Evolutionary conservation across 2,113 vertebrate species (phyloP).

Genomic region (Clarias magur): DNA sequence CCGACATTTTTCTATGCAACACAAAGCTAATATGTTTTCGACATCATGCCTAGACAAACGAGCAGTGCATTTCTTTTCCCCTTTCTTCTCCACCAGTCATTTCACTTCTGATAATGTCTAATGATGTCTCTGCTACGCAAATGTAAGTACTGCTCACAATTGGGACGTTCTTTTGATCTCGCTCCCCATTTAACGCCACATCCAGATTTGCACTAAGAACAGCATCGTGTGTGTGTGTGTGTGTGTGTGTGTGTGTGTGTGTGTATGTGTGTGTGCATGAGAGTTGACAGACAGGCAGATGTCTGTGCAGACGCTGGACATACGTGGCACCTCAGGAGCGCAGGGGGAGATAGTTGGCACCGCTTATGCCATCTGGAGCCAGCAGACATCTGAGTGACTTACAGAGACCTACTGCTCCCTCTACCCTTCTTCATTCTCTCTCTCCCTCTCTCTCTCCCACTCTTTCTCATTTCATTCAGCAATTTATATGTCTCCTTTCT

Average conservation of each 20-base stretch:
- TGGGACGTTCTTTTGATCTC: conserved; percentile 26
- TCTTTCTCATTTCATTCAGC: neutral
- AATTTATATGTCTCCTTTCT: neutral
- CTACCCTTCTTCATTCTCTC: neutral
- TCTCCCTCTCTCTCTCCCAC: neutral
- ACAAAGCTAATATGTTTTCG: neutral
- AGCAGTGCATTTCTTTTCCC: conserved; percentile 6
- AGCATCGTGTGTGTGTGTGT: conserved; percentile 17
- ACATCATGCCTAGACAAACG: neutral
- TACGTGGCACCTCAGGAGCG: conserved; percentile 19
- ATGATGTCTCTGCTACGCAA: neutral
- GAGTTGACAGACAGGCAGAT: conserved; percentile 34
- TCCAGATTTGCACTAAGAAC: conserved; percentile 15
- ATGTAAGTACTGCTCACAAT: conserved; percentile 27
- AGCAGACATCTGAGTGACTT: conserved; percentile 26
- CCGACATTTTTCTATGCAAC: conserved; percentile 5
- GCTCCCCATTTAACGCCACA: neutral
- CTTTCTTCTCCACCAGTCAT: conserved; percentile 31
- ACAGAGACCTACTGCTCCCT: conserved; percentile 14
- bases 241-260: conserved; percentile 21
- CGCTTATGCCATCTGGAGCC: conserved; percentile 32
- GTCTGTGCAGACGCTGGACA: conserved; percentile 35
- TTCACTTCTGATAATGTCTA: conserved; percentile 6
- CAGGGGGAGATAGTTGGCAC: conserved; percentile 39
- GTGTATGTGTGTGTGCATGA: conserved; percentile 25